Evolutionary conservation across 1,140 invertebrate genomes (phyloP), one percentile per base, ranked within the genome.

Genomic region (Archegozetes longisetosus): DNA sequence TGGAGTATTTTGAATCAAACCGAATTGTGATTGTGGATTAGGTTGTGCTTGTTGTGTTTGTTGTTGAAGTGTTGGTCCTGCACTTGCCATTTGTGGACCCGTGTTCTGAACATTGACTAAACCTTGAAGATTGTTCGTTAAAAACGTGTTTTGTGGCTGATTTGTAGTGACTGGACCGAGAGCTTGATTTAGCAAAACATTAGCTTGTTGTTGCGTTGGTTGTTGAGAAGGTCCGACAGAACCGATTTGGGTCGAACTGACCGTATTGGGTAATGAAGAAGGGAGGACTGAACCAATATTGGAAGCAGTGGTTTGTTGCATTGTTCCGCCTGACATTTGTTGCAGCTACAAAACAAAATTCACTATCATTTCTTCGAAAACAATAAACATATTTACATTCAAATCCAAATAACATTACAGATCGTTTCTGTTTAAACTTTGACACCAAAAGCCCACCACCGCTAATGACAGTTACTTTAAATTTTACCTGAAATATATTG

Each of bases 151-250:
- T 1, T 14, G 17, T 13, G 24, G 13, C 3, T 53, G 25, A 27
- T 63, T 28, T 6, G 17, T 23, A n/a, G 25, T n/a, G 14, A 55
- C 48, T 4, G 57, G 59, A 14, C 57, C 57, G 2, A 59, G 25
- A 13, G 53, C 51, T 60, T 60, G 51, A 46, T 56, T 60, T 20
- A 63, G 22, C 17, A 63, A 27, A 55, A 62, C 50, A 55, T 55
- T 51, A 50, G 28, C 20, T 48, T 49, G 59, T 27, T 61, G 62
- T 23, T 25, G 58, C 46, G 26, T 29, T 40, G 32, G 17, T 54
- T 55, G 32, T 61, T 29, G 51, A n/a, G 22, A 3, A 32, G 23
- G 49, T 51, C 50, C 23, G 50, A n/a, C n/a, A n/a, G n/a, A n/a
- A 40, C 32, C 17, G 6, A 40, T 40, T 6, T 6, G 6, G 6